Evolutionary conservation across 2,888 invertebrate genomes (phyloP).

Genomic region (Sabatieria punctata): DNA sequence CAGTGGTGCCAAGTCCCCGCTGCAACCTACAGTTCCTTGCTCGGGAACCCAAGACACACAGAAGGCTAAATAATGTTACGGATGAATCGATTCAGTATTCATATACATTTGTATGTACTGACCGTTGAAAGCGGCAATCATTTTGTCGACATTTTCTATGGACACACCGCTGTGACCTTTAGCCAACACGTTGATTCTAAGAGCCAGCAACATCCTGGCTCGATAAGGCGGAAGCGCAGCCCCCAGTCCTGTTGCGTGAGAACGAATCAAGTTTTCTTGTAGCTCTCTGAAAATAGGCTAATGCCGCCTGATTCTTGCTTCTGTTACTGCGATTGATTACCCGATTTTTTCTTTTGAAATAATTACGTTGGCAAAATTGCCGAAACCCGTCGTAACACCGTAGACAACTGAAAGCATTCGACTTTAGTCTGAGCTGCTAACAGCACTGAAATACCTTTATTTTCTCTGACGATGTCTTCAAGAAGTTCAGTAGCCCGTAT

Average conservation of each 20-base stretch:
- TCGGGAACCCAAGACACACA: conserved; percentile 50
- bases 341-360: conserved; percentile 43
- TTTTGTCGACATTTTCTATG: conserved; percentile 41
- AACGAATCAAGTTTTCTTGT: conserved; percentile 48
- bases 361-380: conserved; percentile 45
- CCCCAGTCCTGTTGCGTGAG: conserved; percentile 50
- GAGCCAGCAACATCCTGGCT: conserved; percentile 46
- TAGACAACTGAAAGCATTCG: conserved; percentile 39
- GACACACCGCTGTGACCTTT: conserved; percentile 51
- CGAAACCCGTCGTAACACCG: conserved; percentile 50
- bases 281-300: conserved; percentile 28
- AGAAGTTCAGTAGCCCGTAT: conserved; percentile 41
- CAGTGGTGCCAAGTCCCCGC: conserved; percentile 49
- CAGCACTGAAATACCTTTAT: conserved; percentile 43
- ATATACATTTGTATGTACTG: conserved; percentile 13
- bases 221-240: conserved; percentile 43
- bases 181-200: conserved; percentile 49
- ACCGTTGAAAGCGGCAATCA: conserved; percentile 50
- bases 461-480: conserved; percentile 44
- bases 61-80: conserved; percentile 36
- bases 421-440: too few relatives aligned
- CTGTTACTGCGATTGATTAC: conserved; percentile 37
- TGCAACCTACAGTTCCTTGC: conserved; percentile 51
- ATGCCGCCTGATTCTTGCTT: too few relatives aligned
- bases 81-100: not conserved